These are phyloP conservation scores for Sarotherodon lohbergeri DNA, from an alignment of 2,113 vertebrate genomes.

Conservation along the genomic window DNA sequence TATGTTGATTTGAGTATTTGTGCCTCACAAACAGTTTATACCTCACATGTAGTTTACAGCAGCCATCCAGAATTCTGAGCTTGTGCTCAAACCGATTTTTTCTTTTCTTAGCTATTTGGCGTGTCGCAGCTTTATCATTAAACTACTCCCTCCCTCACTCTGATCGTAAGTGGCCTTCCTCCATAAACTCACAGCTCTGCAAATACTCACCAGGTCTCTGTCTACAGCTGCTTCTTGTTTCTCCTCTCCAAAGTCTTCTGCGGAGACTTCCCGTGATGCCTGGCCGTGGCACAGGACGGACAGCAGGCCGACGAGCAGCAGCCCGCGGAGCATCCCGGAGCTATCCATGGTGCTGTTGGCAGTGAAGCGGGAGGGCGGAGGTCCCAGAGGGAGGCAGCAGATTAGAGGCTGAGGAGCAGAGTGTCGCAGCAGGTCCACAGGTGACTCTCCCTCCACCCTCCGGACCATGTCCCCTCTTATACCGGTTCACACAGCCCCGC, in stretches of 20 bases:
- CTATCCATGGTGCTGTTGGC: conserved; percentile 65
- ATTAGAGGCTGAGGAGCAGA: neutral
- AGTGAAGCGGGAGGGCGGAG: neutral
- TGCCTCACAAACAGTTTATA: neutral
- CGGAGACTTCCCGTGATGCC: conserved; percentile 57
- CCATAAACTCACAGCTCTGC: neutral
- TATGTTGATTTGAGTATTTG: neutral
- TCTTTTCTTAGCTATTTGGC: neutral
- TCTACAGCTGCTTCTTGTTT: conserved; percentile 49
- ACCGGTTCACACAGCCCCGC: neutral
- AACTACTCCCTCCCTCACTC: neutral
- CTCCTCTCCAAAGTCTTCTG: conserved; percentile 43
- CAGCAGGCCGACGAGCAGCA: conserved; percentile 57
- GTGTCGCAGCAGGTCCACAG: neutral
- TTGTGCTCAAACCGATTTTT: neutral
- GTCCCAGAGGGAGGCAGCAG: neutral
- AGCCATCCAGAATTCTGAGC: neutral
- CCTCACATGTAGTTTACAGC: neutral
- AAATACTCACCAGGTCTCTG: conserved; percentile 69
- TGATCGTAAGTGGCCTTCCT: neutral
- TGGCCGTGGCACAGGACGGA: conserved; percentile 50
- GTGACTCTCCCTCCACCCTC: neutral
- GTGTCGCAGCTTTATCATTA: neutral
- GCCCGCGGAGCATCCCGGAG: conserved; percentile 41
- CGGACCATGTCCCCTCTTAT: conserved; percentile 10